Base-by-base conservation (phyloP, 2,797 vertebrate genomes). In the Chelon labrosus region DNA sequence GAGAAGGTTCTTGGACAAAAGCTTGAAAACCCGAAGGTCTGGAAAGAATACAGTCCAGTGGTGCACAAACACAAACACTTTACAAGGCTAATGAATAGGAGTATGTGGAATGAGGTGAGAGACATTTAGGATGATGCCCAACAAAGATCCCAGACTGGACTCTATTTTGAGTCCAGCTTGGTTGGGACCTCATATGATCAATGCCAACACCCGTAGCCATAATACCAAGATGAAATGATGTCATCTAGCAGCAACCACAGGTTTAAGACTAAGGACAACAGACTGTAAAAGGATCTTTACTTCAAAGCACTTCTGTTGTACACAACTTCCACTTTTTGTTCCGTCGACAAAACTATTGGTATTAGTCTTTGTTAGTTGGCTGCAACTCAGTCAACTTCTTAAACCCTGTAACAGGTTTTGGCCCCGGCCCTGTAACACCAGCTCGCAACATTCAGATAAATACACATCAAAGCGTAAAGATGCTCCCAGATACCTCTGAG, bases 401-500 rank as follows among this genome's bases (percentile, higher is more conserved):
- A 31, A 61, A 47, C 59, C 31, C 31, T 31, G 4, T 31, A 31
- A 51, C 0, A 22, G 80, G 31, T 31, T 31, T 31, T 31, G 31
- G 31, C 31, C 31, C 4, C 61, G 53, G 72, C 57, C 73, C 56
- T 56, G 64, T 50, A 75, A 79, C 52, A 70, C 56, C 51, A 22
- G 65, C 77, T 75, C 69, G 58, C 72, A 69, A 68, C 87, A 66
- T 88, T 65, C 80, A 89, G 88, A 93, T 89, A 90, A 90, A 89
- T 80, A 59, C 80, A 93, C 91, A 91, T 95, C 93, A 94, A 93
- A 91, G 88, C 73, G 52, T 62, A 9, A 55, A 13, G 14, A 50
- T 67, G 57, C 64, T 55, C 65, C 58, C 27, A 44, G 74, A 83
- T 66, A 76, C 77, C 51, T 57, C 51, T 14, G 72, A 87, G 71